Percentiles rank a stretch among this genome's conserved stretches.
phyloP scores from a whole-genome alignment of 2,113 vertebrate genomes.

The Cebidichthys violaceus region DNA sequence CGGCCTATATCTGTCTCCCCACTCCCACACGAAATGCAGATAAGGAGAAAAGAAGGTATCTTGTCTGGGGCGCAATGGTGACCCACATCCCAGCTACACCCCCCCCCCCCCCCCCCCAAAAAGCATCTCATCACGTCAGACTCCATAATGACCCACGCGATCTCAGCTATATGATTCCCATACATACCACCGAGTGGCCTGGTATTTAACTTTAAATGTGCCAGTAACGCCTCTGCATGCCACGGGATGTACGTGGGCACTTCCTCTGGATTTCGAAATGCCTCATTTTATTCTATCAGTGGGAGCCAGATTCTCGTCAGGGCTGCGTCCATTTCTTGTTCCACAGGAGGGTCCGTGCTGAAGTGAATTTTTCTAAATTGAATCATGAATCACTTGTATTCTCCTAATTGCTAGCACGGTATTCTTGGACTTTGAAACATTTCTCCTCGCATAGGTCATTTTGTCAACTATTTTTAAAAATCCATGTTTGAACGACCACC shows the following conservation, averaged over 20 bases:
- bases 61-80: conserved; percentile 69
- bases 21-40: conserved; percentile 43
- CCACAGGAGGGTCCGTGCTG: neutral
- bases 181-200: neutral
- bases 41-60: conserved; percentile 34
- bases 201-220: conserved; percentile 4
- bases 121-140: conserved; percentile 71
- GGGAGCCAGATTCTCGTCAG: conserved; percentile 62
- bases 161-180: neutral
- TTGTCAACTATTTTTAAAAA: neutral
- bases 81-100: conserved; percentile 69
- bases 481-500: neutral
- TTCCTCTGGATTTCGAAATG: conserved; percentile 62
- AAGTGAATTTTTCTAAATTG: neutral
- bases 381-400: neutral
- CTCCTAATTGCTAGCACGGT: fast-evolving
- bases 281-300: conserved; percentile 70
- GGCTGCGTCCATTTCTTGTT: conserved; percentile 46
- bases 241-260: conserved; percentile 22
- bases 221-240: neutral
- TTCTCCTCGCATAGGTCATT: fast-evolving
- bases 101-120: conserved; percentile 45
- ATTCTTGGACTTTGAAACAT: fast-evolving
- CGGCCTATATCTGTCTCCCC: conserved; percentile 47
- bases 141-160: conserved; percentile 53